Base-by-base conservation (phyloP, 2,113 vertebrate species). In the Beaufortia kweichowensis region DNA sequence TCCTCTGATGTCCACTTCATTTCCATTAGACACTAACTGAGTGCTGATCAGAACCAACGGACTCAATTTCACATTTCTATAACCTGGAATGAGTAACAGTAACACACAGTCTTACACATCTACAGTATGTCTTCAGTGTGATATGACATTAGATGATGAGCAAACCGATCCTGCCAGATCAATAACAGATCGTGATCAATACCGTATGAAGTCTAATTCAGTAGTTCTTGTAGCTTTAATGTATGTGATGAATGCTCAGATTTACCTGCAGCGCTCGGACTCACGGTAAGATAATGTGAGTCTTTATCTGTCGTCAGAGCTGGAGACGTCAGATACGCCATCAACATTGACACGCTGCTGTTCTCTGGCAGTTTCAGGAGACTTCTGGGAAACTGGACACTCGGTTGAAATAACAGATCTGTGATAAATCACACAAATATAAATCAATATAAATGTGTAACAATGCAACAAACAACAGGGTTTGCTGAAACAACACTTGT, bases 381-480 rank as follows among this genome's bases (percentile, higher is more conserved):
- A 81, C 81, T 89, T 86, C 95, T 96, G 65, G 94, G 91, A 88
- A 98, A 97, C 86, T 92, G 93, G 53, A 96, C 91, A 73, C 88
- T 95, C 0, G 94, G 95, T 71, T 96, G 95, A 65, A 91, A 92
- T 82, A 93, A 93, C 76, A 92, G 90, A 87, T 96, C 96, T 98
- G 90, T 33, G 88, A 87, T 23, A 31, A 4, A 61, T 23, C 67
- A 19, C 66, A 39, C 19, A 23, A 56, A 72, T 24, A 3, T 57
- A 9, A 14, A 11, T 14, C 11, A 46, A 46, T 46, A 14, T 10
- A 10, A 46, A 24, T 55, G n/a, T 28, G 50, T 67, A 24, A 19
- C 28, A 7, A 35, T 35, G 33, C 33, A 35, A 35, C 9, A 35
- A 35, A 35, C 5, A 35, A n/a, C n/a, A n/a, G n/a, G n/a, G n/a